A percentile compares a stretch with the other conserved stretches of the same genome.
phyloP scores from a whole-genome alignment of 2,888 invertebrate species.

The Callimorpha dominula region DNA sequence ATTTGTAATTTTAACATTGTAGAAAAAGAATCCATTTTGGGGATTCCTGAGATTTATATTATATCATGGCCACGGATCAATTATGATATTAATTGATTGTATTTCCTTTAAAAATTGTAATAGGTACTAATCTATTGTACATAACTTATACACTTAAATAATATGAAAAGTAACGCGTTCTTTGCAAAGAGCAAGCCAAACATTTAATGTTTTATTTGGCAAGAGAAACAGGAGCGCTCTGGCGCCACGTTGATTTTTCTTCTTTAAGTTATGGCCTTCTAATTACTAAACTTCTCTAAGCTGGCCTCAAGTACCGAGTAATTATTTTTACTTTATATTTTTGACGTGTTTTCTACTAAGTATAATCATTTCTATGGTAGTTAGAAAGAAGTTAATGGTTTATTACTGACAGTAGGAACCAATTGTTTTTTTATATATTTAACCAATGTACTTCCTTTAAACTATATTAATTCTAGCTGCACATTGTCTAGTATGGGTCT shows the following conservation, averaged over 20 bases:
- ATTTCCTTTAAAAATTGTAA: not conserved
- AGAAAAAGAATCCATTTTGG: not conserved
- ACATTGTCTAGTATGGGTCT: too few relatives aligned
- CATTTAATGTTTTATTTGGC: conserved; percentile 59
- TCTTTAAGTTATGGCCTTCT: conserved; percentile 46
- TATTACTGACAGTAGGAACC: too few relatives aligned
- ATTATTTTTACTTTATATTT: conserved; percentile 24
- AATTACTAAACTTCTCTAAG: conserved; percentile 51
- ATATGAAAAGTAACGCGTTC: conserved; percentile 40
- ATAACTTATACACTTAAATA: conserved; percentile 23
- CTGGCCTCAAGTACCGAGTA: conserved; percentile 36
- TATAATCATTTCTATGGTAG: too few relatives aligned
- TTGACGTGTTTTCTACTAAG: too few relatives aligned
- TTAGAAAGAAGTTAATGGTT: too few relatives aligned
- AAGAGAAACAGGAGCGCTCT: conserved; percentile 42
- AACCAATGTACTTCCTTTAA: too few relatives aligned
- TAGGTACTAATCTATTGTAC: not conserved
- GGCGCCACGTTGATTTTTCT: conserved; percentile 49
- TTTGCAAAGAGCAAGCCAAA: conserved; percentile 45
- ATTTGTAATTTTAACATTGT: not conserved
- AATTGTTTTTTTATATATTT: too few relatives aligned
- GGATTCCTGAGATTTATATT: not conserved
- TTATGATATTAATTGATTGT: too few relatives aligned
- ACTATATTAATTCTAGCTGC: too few relatives aligned
- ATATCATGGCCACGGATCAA: too few relatives aligned